A percentile compares a stretch with the other conserved stretches of the same genome.
Conservation (phyloP, 2,113 vertebrate genomes). For the Crocuta crocuta region DNA sequence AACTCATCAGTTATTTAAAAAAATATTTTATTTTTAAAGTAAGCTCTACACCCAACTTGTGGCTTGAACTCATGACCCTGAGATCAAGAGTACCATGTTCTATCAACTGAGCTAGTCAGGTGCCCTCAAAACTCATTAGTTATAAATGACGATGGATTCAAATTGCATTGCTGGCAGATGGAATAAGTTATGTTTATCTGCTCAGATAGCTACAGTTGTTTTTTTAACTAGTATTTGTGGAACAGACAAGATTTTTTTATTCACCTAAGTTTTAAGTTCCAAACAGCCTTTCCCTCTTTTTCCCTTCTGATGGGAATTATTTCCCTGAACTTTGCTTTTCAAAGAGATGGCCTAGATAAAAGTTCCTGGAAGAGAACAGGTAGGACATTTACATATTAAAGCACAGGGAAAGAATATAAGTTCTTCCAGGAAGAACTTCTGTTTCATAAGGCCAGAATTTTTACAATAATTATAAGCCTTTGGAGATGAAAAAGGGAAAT, state of each 20-base stretch:
- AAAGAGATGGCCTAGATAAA: not conserved
- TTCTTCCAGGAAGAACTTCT: not conserved
- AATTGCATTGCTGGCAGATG: not conserved
- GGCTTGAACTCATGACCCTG: not conserved
- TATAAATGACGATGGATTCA: not conserved
- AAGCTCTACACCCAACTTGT: not conserved
- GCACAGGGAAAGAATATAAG: not conserved
- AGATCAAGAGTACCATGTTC: not conserved
- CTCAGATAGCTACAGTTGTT: not conserved
- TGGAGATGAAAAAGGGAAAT: not conserved
- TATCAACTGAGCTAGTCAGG: not conserved
- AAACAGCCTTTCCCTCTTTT: not conserved
- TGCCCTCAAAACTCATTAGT: not conserved
- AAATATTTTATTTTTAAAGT: not conserved
- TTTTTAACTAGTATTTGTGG: not conserved
- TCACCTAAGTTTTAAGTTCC: not conserved
- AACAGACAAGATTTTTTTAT: not conserved
- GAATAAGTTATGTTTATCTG: not conserved
- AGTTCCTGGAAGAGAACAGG: not conserved
- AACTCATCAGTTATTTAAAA: no score
- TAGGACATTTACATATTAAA: not conserved
- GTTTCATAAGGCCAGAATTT: not conserved
- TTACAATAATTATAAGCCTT: not conserved
- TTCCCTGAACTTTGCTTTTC: not conserved
- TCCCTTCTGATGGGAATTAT: not conserved